Evolutionary conservation across 2,888 invertebrate genomes (phyloP), one percentile per base, ranked within the genome.

Genomic region (Pandemis cinnamomeana): DNA sequence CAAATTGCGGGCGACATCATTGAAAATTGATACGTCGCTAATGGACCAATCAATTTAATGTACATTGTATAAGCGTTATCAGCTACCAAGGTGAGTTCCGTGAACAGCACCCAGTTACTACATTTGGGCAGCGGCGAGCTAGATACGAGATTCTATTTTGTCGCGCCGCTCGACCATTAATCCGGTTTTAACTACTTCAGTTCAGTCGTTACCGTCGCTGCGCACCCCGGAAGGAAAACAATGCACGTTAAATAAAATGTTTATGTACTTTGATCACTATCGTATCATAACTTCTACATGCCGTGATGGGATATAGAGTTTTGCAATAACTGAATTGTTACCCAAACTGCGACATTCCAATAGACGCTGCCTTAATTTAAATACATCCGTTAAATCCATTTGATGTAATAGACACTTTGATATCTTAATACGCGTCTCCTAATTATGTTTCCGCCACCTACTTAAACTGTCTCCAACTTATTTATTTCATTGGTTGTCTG

Each of bases 41-140:
- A 80, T 78, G 74, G 71, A 80, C 81, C 78, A 83, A 84, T 84
- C 76, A 83, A 83, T 85, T 81, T 82, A 84, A 83, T 80, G 82
- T 83, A 77, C 81, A 79, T 83, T 83, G 80, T 83, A 79, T 80
- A 58, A 67, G 60, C 63, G 63, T 74, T 62, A 75, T 74, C 71
- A 72, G 41, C 41, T 46, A 20, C 62, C 75, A 70, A 75, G 72
- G 71, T 71, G 66, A 71, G 73, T 72, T 75, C 58, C 75, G 71
- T 77, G 75, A 58, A 76, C 71, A 79, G 77, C 83, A 77, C 81
- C 76, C 63, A 42, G 75, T 70, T 83, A 81, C 82, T 75, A 79
- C 75, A 77, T 77, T 78, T 72, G 71, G 69, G 71, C 79, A 72
- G 80, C 72, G 69, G 71, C 46, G 46, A 79, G 74, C 79, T 78